These are phyloP conservation scores for Shinisaurus crocodilurus DNA, from an alignment of 2,113 vertebrate genomes.

Conservation along the genomic window DNA sequence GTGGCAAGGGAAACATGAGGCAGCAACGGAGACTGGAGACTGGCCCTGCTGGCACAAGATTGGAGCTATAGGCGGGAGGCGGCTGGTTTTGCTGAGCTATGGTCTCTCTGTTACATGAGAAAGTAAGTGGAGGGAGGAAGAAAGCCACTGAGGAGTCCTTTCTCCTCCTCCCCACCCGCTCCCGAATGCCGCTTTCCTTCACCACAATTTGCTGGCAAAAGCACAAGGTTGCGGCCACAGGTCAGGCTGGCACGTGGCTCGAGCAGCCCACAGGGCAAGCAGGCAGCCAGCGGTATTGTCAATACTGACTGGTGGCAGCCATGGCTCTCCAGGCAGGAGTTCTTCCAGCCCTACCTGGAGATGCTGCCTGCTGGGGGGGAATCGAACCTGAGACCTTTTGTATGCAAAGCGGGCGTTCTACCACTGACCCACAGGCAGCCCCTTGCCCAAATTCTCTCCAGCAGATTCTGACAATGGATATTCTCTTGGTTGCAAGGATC, in stretches of 20 bases:
- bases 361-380: no score
- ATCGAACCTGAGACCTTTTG: no score
- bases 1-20: neutral
- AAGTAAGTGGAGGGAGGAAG: neutral
- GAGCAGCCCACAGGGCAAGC: neutral
- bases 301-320: no score
- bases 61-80: no score
- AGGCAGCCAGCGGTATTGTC: neutral
- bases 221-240: neutral
- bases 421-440: no score
- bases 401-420: no score
- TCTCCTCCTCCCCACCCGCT: neutral
- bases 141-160: neutral
- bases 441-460: no score
- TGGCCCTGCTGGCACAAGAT: neutral
- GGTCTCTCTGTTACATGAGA: neutral
- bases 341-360: no score
- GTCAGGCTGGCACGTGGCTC: neutral
- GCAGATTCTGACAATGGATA: no score
- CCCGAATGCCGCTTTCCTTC: neutral
- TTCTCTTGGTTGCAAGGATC: neutral
- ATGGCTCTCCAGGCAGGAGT: neutral
- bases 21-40: neutral
- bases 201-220: slow-evolving; percentile 15
- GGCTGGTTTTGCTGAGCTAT: no score